A percentile compares a stretch with the other conserved stretches of the same genome.
Evolutionary conservation across 2,797 vertebrate genomes (phyloP).

Genomic region (Coregonus ussuriensis): DNA sequence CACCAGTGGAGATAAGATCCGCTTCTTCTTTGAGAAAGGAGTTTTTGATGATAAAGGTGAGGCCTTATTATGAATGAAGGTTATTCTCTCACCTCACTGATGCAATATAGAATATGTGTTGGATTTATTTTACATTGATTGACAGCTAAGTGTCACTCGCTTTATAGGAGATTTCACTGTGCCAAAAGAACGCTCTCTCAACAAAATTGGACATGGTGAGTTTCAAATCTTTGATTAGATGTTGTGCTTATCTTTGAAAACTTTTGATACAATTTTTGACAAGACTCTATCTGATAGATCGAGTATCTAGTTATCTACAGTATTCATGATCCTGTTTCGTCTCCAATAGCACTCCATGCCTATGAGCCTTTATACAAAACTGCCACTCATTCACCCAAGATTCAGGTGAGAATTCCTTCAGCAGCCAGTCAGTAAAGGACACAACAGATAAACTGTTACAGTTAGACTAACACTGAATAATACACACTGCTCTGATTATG

Average conservation of each 20-base stretch:
- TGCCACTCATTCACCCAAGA: constrained; percentile 84
- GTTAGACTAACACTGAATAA: background rate
- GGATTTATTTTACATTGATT: background rate
- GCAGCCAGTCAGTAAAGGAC: background rate
- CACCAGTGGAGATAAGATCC: constrained; percentile 92
- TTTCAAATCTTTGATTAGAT: constrained; percentile 7
- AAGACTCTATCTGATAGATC: background rate
- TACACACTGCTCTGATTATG: background rate
- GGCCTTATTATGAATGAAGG: background rate
- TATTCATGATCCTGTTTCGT: background rate
- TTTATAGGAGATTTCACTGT: constrained; percentile 84
- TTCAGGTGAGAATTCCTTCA: constrained; percentile 82
- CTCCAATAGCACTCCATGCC: constrained; percentile 85
- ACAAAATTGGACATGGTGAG: constrained; percentile 96
- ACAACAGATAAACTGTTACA: background rate
- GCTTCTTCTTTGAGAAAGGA: constrained; percentile 96
- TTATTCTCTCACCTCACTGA: background rate
- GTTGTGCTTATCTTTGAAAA: background rate
- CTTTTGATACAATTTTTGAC: background rate
- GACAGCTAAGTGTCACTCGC: constrained; percentile 31
- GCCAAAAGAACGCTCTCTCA: constrained; percentile 83
- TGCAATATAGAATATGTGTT: background rate
- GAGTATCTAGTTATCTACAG: background rate
- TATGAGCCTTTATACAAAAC: constrained; percentile 83
- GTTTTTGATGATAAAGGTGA: constrained; percentile 91